phyloP scores from a whole-genome alignment of 2,797 vertebrate species.

The Graptemys geographica region DNA sequence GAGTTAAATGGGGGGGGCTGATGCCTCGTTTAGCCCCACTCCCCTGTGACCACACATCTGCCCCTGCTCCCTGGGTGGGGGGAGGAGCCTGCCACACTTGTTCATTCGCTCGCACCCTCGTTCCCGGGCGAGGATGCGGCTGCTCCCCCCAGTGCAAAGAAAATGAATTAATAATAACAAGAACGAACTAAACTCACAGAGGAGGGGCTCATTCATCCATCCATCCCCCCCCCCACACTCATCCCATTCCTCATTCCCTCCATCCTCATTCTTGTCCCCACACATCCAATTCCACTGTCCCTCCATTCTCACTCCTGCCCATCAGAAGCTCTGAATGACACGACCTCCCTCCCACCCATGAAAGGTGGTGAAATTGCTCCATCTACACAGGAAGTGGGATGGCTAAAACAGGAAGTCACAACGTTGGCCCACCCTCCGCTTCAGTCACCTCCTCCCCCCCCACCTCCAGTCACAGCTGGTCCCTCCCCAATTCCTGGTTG shows the following conservation, averaged over 20 bases:
- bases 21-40: neutral
- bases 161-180: neutral
- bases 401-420: neutral
- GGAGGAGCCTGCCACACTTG: neutral
- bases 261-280: neutral
- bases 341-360: neutral
- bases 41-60: neutral
- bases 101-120: neutral
- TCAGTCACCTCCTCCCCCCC: neutral
- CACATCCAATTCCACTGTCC: neutral
- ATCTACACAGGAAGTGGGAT: neutral
- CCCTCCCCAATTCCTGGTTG: neutral
- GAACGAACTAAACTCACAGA: slow-evolving; percentile 9
- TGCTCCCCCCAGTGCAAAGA: slow-evolving; percentile 27
- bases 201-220: neutral
- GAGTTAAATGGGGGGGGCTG: neutral
- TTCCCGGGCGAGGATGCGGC: neutral
- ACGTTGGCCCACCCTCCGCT: accelerated
- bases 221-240: neutral
- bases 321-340: neutral
- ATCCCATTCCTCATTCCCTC: neutral
- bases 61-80: neutral
- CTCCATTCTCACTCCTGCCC: neutral
- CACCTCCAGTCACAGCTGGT: neutral
- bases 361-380: neutral